A percentile compares a stretch with the other conserved stretches of the same genome.
Evolutionary conservation across 2,888 invertebrate species (phyloP).

Genomic region (Rapana venosa): DNA sequence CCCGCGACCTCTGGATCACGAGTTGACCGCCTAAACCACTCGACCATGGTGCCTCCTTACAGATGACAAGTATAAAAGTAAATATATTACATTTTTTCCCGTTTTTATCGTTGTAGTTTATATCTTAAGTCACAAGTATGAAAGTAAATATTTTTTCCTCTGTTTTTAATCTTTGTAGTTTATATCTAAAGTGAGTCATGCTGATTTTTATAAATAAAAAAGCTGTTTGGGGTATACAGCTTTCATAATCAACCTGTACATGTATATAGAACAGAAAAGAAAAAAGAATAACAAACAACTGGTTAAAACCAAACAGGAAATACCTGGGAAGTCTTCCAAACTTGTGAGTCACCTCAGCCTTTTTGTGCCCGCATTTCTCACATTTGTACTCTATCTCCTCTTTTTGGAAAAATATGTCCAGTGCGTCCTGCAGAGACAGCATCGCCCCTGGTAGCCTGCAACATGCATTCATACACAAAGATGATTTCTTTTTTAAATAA

Average conservation of each 20-base stretch:
- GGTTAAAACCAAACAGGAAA: background rate
- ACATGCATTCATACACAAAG: background rate
- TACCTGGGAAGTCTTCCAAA: slow-evolving; percentile 73
- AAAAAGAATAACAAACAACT: too few species aligned
- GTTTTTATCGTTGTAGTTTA: background rate
- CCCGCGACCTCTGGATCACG: too few species aligned
- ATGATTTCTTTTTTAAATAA: background rate
- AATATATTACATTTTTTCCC: background rate
- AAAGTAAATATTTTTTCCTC: background rate
- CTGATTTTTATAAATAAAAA: too few species aligned
- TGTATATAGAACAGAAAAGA: background rate
- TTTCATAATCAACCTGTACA: background rate
- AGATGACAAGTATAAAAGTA: too few species aligned
- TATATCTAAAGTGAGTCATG: too few species aligned
- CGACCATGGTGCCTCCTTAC: too few species aligned
- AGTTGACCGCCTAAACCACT: too few species aligned
- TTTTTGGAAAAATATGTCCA: slow-evolving; percentile 69
- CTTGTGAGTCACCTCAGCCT: slow-evolving; percentile 68
- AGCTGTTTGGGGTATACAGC: background rate
- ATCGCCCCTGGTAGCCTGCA: background rate
- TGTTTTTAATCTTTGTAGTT: background rate
- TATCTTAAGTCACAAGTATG: too few species aligned
- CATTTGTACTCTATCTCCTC: slow-evolving; percentile 73
- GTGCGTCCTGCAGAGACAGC: slow-evolving; percentile 68
- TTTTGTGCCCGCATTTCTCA: slow-evolving; percentile 69